Evolutionary conservation across 2,888 invertebrate genomes (phyloP), one percentile per base, ranked within the genome.

Genomic region (Tortricodes alternella): DNA sequence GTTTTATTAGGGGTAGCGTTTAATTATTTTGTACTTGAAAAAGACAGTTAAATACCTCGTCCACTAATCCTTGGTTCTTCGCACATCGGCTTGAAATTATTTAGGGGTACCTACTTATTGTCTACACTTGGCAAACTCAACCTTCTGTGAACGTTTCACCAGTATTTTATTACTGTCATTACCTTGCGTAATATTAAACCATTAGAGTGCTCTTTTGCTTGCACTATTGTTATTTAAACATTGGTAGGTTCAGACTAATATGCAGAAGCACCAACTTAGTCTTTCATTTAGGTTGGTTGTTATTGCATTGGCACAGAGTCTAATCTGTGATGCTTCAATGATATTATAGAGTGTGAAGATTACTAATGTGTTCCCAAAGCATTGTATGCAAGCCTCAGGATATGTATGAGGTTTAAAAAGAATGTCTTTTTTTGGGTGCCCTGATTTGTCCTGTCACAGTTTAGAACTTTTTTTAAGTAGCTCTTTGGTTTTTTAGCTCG

Each of bases 51-150:
- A 8, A 1, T 53, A 3, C 50, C 53, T 13, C 29, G 29, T 61
- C 55, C 9, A 29, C 7, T 60, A 52, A 53, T 64, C 53, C 46
- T 46, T 18, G 3, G 37, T 24, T 15, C 41, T 71, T 74, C 60
- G 11, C 61, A 70, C 65, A 66, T 77, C 72, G 55, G 61, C 46
- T 44, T 53, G 62, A 62, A 69, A 70, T 67, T 71, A 70, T 75
- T 76, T 72, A 74, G 67, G 68, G 68, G 59, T 65, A 70, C 68
- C 64, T 59, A 63, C 71, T 71, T 68, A 75, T 76, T 78, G 78
- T 76, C 69, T 76, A 61, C 70, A 70, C 77, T 78, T 78, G 76
- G 76, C 74, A 71, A 68, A 70, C 68, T 67, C 68, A 71, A 74
- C 74, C 70, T 39, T 29, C 50, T 55, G 55, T 55, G 27, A 49